phyloP scores from a whole-genome alignment of 2,113 vertebrate species.

The Python bivittatus region DNA sequence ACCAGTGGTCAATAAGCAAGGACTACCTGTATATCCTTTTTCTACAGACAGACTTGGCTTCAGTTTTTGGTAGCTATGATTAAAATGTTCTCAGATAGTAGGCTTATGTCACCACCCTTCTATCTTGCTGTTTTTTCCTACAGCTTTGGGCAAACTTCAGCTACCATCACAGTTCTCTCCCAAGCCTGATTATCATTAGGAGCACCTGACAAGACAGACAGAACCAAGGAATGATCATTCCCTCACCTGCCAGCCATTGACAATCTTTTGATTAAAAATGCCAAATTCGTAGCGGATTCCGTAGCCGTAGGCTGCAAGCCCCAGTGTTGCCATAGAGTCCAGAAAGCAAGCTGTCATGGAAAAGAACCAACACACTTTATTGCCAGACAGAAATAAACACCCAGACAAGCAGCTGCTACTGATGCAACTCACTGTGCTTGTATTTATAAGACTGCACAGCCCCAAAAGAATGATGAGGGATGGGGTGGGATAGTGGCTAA shows the following conservation, averaged over 20 bases:
- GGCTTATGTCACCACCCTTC: background rate
- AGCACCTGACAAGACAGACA: background rate
- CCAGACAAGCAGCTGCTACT: background rate
- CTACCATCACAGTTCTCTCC: background rate
- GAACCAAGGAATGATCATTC: background rate
- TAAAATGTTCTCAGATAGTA: background rate
- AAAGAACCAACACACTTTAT: background rate
- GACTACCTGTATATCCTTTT: background rate
- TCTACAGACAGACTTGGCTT: background rate
- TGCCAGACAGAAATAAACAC: background rate
- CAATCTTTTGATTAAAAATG: constrained; percentile 90
- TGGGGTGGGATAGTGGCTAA: background rate
- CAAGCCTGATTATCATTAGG: background rate
- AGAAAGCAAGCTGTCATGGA: constrained; percentile 85
- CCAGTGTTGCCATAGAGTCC: constrained; percentile 87
- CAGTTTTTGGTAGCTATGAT: background rate
- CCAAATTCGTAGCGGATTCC: constrained; percentile 93
- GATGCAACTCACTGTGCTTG: background rate
- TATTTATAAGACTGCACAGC: background rate
- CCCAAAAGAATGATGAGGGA: no score
- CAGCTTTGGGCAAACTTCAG: background rate
- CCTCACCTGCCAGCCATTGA: constrained; percentile 85
- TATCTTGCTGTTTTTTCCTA: background rate
- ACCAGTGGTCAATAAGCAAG: background rate
- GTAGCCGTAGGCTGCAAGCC: constrained; percentile 85